phyloP scores from a whole-genome alignment of 1,140 invertebrate species.

The Fragariocoptes setiger region DNA sequence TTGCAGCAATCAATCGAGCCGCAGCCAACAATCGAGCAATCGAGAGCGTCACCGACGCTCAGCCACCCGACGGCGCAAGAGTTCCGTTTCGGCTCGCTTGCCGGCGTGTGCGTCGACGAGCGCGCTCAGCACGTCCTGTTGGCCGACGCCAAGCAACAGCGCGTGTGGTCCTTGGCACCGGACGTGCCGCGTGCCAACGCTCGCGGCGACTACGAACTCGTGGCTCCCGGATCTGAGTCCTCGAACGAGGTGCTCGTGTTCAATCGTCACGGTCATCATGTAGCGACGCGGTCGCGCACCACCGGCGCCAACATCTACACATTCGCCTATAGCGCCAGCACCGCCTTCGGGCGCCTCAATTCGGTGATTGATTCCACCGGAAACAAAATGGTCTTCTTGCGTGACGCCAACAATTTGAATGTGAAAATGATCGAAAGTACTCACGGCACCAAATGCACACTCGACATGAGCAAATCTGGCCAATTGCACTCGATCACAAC shows the following conservation, averaged over 20 bases:
- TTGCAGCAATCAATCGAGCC: too few relatives aligned
- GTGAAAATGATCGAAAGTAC: slow-evolving; percentile 68
- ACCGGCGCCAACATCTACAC: slow-evolving; percentile 68
- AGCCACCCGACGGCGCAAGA: too few relatives aligned
- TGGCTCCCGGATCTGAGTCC: slow-evolving; percentile 39
- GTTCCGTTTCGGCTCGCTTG: too few relatives aligned
- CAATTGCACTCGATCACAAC: slow-evolving; percentile 12
- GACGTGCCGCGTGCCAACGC: slow-evolving; percentile 58
- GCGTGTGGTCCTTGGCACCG: slow-evolving; percentile 57
- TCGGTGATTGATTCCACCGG: slow-evolving; percentile 67
- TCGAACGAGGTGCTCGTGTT: slow-evolving; percentile 78
- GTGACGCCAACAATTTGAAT: slow-evolving; percentile 35
- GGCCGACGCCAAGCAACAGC: slow-evolving; percentile 24
- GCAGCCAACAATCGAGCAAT: too few relatives aligned
- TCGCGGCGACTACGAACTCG: slow-evolving; percentile 55
- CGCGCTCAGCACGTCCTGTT: neutral
- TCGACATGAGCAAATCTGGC: slow-evolving; percentile 28
- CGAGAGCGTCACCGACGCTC: too few relatives aligned
- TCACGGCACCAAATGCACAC: slow-evolving; percentile 57
- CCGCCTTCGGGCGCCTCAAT: slow-evolving; percentile 66
- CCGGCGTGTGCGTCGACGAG: neutral
- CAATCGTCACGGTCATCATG: slow-evolving; percentile 57
- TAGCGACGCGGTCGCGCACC: slow-evolving; percentile 60
- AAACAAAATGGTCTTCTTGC: slow-evolving; percentile 61
- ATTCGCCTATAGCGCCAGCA: slow-evolving; percentile 83